Evolutionary conservation across 1,140 invertebrate species (phyloP), one percentile per base, ranked within the genome.

Genomic region (Cydia fagiglandana): DNA sequence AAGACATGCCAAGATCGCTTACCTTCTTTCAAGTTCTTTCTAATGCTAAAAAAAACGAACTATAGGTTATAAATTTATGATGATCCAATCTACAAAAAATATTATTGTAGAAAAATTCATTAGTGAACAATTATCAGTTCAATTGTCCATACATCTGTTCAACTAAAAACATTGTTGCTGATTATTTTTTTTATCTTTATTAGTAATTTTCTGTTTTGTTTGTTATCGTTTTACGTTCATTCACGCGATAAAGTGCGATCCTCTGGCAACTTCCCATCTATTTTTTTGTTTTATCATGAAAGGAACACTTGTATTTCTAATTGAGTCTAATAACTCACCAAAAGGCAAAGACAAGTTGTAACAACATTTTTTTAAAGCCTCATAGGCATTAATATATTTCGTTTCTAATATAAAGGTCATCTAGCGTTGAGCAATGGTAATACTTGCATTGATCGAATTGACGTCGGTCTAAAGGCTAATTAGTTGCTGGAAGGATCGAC

Each of bases 271-370:
- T 2, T 17, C 4, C 50, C 50, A 53, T 7, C n/a, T 1, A 41
- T 53, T 28, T 70, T 70, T 45, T 70, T 24, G 78, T 81, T 85
- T 83, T 84, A 86, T 86, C 84, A 84, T 84, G 74, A 77, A 84
- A 78, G 80, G 81, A 74, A 81, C 79, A 81, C 75, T 82, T 82
- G 79, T 81, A 30, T 74, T 82, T 80, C 79, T 88, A 86, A 88
- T 86, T 88, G 83, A 82, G 75, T 70, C 77, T 85, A 87, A 86
- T 84, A 84, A 84, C 80, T 78, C 53, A 75, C 47, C 74, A 24
- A 38, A 77, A 74, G 76, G 74, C 12, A 47, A 47, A 77, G 53
- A 56, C n/a, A 56, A 56, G 50, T 17, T 17, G n/a, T n/a, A n/a
- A n/a, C n/a, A n/a, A n/a, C n/a, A n/a, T n/a, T n/a, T n/a, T n/a